Conservation (phyloP, 2,797 vertebrate species). For the Heteromormyrus szaboi region DNA sequence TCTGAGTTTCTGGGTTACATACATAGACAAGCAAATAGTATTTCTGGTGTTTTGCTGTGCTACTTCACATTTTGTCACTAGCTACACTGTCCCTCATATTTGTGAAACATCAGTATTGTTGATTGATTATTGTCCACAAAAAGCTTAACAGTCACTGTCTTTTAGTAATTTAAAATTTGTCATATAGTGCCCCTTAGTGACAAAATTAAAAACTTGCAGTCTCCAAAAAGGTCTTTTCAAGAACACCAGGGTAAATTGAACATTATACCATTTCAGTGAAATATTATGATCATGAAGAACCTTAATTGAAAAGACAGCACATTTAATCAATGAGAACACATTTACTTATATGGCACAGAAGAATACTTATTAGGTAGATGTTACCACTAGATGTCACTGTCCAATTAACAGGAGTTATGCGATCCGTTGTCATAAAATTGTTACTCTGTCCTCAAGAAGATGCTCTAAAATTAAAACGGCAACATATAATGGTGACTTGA, state of each 20-base stretch:
- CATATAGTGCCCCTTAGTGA: slow-evolving; percentile 23
- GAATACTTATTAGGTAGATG: background rate
- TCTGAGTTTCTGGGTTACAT: background rate
- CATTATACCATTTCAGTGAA: slow-evolving; percentile 16
- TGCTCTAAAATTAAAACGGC: background rate
- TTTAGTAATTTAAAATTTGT: background rate
- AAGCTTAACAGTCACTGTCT: background rate
- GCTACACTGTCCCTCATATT: background rate
- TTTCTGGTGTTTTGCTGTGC: background rate
- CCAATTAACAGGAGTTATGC: background rate
- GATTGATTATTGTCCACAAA: background rate
- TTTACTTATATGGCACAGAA: background rate
- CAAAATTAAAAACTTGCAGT: background rate
- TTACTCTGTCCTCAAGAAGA: background rate
- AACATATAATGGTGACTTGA: background rate
- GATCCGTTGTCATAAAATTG: background rate
- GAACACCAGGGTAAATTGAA: background rate
- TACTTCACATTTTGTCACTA: background rate
- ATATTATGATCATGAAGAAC: background rate
- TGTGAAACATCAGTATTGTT: background rate
- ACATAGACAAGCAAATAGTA: background rate
- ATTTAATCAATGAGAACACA: slow-evolving; percentile 13
- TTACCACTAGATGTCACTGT: slow-evolving; percentile 18
- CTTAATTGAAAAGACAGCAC: background rate
- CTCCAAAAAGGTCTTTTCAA: background rate